A percentile compares a stretch with the other conserved stretches of the same genome.
Conservation (phyloP, 1,140 invertebrate species). For the Brachionus manjavacas region DNA sequence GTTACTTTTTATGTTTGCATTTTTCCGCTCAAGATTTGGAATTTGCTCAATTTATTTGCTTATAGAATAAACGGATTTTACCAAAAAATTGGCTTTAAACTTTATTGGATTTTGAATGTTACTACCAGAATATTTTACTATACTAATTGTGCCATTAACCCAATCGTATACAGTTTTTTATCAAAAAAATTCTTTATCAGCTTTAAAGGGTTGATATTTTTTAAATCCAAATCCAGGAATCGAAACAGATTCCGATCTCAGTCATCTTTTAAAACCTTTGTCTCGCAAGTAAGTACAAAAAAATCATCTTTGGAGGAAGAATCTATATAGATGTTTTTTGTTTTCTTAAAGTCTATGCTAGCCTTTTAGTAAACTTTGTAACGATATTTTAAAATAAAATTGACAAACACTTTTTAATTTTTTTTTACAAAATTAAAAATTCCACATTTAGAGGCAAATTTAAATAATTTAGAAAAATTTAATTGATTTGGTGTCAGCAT, state of each 20-base stretch:
- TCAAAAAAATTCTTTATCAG: constrained; percentile 6
- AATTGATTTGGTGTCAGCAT: no score
- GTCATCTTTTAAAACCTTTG: background rate
- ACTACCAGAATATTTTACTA: constrained; percentile 28
- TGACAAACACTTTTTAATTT: no score
- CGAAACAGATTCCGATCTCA: background rate
- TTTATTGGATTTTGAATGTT: constrained; percentile 31
- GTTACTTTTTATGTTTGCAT: constrained; percentile 11
- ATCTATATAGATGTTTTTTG: background rate
- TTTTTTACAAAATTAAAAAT: no score
- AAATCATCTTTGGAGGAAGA: background rate
- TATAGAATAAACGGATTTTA: constrained; percentile 9
- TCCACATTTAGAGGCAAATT: no score
- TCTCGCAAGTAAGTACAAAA: background rate
- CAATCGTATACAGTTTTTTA: constrained; percentile 26
- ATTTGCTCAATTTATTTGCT: background rate
- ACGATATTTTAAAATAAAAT: no score
- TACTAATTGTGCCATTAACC: constrained; percentile 36
- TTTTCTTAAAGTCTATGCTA: background rate
- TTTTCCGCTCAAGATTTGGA: constrained; percentile 40
- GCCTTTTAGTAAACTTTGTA: no score
- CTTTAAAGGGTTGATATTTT: background rate
- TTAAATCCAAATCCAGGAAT: background rate
- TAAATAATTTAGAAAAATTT: no score
- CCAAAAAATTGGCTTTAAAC: background rate